phyloP scores from a whole-genome alignment of 2,797 vertebrate genomes.

The Scleropages formosus region DNA sequence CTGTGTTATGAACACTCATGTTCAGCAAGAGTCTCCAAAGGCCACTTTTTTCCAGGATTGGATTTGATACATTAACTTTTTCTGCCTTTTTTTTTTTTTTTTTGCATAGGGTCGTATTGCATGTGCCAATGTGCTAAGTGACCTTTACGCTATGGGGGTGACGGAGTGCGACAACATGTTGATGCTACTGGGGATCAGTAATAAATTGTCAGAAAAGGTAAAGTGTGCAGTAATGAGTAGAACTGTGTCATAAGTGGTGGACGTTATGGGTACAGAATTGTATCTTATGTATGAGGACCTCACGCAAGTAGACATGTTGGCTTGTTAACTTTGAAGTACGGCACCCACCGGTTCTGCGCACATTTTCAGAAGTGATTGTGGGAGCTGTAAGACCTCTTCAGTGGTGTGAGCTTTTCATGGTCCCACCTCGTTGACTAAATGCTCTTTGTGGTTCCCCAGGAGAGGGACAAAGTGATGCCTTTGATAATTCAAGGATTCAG shows the following conservation, averaged over 20 bases:
- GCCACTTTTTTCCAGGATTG: background rate
- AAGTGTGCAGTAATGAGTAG: slow-evolving; percentile 38
- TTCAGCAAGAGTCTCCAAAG: background rate
- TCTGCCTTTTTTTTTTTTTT: background rate
- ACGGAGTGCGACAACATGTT: slow-evolving; percentile 99
- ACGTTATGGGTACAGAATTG: no score
- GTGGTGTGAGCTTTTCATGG: no score
- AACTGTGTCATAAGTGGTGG: background rate
- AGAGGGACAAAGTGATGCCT: slow-evolving; percentile 98
- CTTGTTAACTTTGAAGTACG: no score
- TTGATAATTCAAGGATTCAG: slow-evolving; percentile 98
- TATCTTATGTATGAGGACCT: no score
- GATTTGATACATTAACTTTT: no score
- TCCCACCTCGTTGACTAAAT: no score
- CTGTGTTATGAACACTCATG: background rate
- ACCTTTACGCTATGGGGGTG: slow-evolving; percentile 98
- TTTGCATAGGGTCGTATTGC: slow-evolving; percentile 85
- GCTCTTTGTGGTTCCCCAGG: slow-evolving; percentile 68
- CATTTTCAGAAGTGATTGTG: no score
- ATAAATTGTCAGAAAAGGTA: slow-evolving; percentile 98
- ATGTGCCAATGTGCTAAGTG: slow-evolving; percentile 98
- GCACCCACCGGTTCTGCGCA: no score
- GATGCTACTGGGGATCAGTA: slow-evolving; percentile 97
- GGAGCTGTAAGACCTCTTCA: no score
- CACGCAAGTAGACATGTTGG: no score